Evolutionary conservation across 92 coral and sea anemone species (phyloP), one percentile per base, ranked within the genome.

Genomic region (Nematostella vectensis): DNA sequence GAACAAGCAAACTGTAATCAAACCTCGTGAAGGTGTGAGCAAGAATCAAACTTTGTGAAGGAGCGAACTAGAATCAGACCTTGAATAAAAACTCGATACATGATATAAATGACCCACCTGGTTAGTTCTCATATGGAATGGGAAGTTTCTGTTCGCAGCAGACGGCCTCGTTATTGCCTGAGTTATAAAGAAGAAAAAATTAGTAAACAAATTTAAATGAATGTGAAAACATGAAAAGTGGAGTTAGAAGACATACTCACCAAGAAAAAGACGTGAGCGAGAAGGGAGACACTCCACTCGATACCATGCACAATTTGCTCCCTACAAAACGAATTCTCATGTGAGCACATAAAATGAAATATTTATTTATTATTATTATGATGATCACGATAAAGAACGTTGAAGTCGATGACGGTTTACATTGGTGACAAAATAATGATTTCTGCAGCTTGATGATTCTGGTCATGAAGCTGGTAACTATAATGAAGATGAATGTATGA

Each of bases 81-180:
- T 6, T 33, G 8, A 33, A 33, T 6, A 15, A 33, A 33, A 33
- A 33, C 6, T 33, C 25, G 25, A 6, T 24, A 3, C 27, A 13
- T 3, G 31, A 4, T 25, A 0, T 31, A 2, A 21, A 26, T 2
- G 3, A 27, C 25, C 44, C 69, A 93, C 99, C 99, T 93, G 99
- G 25, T 88, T 86, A 38, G 99, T 93, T 72, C 99, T 74, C 65
- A 93, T 58, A 71, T 93, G 99, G 63, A 87, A 93, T 27, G 99
- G 99, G 25, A 93, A 93, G 54, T 82, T 93, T 19, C 24, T 23
- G 54, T 93, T 93, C 58, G 99, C 99, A 3, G 91, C 88, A 39
- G 96, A 53, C 59, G 99, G 99, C 63, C 99, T 77, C 29, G 99
- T 93, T 11, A 93, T 88, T 0, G 68, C 39, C 99, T 93, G 44